Conservation (phyloP, 2,113 vertebrate genomes). For the Zosterops borbonicus region DNA sequence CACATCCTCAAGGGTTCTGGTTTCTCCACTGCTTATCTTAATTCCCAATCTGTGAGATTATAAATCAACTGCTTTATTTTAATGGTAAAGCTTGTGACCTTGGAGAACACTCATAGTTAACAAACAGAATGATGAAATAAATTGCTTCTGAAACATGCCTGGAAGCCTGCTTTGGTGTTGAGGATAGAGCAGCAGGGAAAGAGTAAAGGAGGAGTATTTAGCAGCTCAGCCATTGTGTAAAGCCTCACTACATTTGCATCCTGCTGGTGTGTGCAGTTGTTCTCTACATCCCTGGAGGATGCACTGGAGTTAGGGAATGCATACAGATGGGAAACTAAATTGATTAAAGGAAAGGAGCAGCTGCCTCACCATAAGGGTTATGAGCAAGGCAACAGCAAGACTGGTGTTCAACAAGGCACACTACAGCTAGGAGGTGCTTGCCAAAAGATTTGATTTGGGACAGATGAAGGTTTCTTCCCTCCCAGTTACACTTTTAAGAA, state of each 20-base stretch:
- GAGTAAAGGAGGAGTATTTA: neutral
- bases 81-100: neutral
- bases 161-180: neutral
- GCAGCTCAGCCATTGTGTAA: neutral
- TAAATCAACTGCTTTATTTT: slow-evolving; percentile 11
- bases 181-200: neutral
- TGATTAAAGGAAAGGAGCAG: neutral
- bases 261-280: neutral
- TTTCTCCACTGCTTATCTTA: neutral
- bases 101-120: neutral
- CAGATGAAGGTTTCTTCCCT: neutral
- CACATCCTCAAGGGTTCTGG: neutral
- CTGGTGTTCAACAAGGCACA: neutral
- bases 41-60: neutral
- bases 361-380: neutral
- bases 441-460: neutral
- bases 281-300: neutral
- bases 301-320: neutral
- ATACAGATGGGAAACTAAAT: neutral
- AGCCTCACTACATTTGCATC: neutral
- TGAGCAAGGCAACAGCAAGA: neutral
- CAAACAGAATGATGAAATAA: neutral
- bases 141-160: neutral
- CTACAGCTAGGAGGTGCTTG: neutral
- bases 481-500: neutral